These are phyloP conservation scores for Eulithis prunata DNA, from an alignment of 2,888 invertebrate species.

Conservation along the genomic window DNA sequence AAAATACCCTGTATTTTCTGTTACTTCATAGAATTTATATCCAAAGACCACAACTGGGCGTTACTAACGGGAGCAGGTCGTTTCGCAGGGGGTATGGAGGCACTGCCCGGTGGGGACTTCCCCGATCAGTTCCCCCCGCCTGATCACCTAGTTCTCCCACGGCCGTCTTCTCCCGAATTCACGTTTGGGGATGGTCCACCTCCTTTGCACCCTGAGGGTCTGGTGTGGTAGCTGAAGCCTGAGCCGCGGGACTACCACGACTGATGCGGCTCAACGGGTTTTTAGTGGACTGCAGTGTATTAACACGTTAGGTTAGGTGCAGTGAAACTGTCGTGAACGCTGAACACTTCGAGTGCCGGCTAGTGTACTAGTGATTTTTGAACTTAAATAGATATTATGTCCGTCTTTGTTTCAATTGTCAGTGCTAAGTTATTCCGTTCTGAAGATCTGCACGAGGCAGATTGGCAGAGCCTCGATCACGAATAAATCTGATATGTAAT, in stretches of 20 bases:
- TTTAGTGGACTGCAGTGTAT: conserved; percentile 72
- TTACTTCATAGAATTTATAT: conserved; percentile 27
- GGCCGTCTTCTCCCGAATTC: conserved; percentile 91
- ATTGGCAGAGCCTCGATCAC: too few species aligned
- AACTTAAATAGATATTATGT: not conserved
- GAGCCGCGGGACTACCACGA: conserved; percentile 85
- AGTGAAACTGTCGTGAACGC: conserved; percentile 21
- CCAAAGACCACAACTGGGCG: conserved; percentile 42
- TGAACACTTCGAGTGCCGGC: conserved; percentile 9
- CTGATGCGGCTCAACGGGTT: conserved; percentile 83
- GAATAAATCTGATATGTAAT: too few species aligned
- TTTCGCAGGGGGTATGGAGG: conserved; percentile 89
- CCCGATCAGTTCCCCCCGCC: conserved; percentile 85
- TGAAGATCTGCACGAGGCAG: too few species aligned
- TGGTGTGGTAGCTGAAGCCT: conserved; percentile 85
- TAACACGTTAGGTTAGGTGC: conserved; percentile 38
- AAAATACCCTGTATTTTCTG: conserved; percentile 24
- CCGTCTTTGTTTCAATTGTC: not conserved
- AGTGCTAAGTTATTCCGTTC: not conserved
- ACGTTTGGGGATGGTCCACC: conserved; percentile 84
- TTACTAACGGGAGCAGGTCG: conserved; percentile 89
- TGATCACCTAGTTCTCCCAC: conserved; percentile 87
- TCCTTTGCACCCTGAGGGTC: conserved; percentile 78
- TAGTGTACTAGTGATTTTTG: conserved; percentile 35
- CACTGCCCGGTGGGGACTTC: conserved; percentile 77